Evolutionary conservation across 2,888 invertebrate genomes (phyloP), one percentile per base, ranked within the genome.

Genomic region (Cerceris ruficornis): DNA sequence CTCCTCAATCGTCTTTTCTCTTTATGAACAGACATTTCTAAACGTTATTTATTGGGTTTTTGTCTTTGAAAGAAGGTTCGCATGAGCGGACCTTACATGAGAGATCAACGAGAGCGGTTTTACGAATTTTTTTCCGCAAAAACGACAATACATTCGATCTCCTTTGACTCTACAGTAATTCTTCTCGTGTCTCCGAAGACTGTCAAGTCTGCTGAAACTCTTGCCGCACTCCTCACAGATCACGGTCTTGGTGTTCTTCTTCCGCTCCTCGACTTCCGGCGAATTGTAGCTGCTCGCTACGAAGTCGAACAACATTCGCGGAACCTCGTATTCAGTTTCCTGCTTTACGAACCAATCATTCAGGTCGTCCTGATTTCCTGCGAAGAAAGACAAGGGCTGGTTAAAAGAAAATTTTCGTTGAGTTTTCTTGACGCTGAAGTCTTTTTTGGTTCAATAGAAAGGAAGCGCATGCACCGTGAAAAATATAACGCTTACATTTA

Each of bases 131-230:
- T 78, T 77, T 42, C 77, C 87, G 43, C 86, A 76, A 28, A 60
- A 75, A 0, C 66, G 61, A 15, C 80, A 86, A 7, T 69, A 79
- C 15, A 71, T 61, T 7, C 72, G 60, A 2, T 72, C 79, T 59
- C 59, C 76, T 42, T 86, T 89, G 42, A 83, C 87, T 64, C 82
- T 82, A 68, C 90, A 90, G 74, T 90, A 90, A 15, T 83, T 80
- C 82, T 90, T 90, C 75, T 89, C 87, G 80, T 90, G 90, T 58
- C 90, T 87, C 43, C 87, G 86, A 11, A 90, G 80, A 60, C 90
- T 90, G 70, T 90, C 90, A 46, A 88, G 78, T 43, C 90, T 84
- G 6, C 90, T 90, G 74, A 90, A 90, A 7, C 80, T 84, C 60
- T 87, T 88, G 28, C 87, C 87, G 75, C 90, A 90, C 9, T 85